Conservation (phyloP, 2,113 vertebrate genomes). For the Thymallus thymallus region DNA sequence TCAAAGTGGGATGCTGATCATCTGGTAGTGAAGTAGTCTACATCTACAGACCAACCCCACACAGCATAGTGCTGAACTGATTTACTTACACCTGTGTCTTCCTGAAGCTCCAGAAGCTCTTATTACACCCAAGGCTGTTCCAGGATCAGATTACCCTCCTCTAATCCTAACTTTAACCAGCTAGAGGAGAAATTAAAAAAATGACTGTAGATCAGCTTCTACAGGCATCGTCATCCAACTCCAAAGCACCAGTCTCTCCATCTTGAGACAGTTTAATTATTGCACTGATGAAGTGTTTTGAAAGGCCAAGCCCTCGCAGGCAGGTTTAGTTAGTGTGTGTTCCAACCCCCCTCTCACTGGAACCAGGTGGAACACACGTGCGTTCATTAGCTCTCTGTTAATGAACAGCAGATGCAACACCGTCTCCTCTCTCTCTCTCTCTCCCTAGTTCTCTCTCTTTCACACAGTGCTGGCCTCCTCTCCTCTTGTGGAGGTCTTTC, state of each 20-base stretch:
- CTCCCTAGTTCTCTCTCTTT: not conserved
- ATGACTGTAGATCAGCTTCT: not conserved
- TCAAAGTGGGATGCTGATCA: not conserved
- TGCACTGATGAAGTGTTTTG: conserved; percentile 21
- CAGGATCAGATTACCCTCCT: not conserved
- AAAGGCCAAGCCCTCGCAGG: conserved; percentile 50
- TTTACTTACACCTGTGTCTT: not conserved
- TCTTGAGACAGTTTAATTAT: conserved; percentile 45
- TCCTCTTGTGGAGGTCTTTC: conserved; percentile 43
- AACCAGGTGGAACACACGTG: conserved; percentile 73
- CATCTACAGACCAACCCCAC: no score
- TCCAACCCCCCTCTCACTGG: conserved; percentile 24
- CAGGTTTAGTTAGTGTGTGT: not conserved
- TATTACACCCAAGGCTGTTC: not conserved
- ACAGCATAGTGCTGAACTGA: not conserved
- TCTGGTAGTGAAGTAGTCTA: no score
- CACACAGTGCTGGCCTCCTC: conserved; percentile 19
- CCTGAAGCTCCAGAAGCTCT: not conserved
- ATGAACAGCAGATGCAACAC: conserved; percentile 76
- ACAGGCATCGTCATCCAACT: conserved; percentile 5
- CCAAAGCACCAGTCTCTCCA: conserved; percentile 43
- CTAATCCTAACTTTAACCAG: not conserved
- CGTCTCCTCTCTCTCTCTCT: conserved; percentile 30
- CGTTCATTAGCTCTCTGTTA: conserved; percentile 74
- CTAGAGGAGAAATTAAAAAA: not conserved